Evolutionary conservation across 2,113 vertebrate species (phyloP).

Genomic region (Dasyprocta punctata): DNA sequence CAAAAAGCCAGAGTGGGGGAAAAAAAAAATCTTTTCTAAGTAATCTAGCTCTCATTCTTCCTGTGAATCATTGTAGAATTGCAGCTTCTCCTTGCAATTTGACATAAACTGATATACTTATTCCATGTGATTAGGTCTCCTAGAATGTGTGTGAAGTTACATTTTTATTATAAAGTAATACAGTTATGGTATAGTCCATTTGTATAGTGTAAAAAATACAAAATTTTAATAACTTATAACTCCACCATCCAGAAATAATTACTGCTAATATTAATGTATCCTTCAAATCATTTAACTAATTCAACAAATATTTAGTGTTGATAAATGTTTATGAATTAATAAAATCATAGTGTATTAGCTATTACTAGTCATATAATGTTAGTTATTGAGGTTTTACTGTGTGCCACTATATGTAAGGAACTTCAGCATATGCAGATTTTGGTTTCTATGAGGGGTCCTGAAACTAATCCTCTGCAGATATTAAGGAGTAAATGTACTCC

Average conservation of each 20-base stretch:
- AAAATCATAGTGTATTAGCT: slow-evolving; percentile 6
- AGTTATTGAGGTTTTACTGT: neutral
- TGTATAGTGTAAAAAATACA: neutral
- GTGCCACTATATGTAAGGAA: neutral
- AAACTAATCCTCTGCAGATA: neutral
- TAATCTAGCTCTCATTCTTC: neutral
- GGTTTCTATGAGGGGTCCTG: neutral
- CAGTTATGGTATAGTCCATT: neutral
- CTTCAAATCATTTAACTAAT: slow-evolving; percentile 25
- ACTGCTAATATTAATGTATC: neutral
- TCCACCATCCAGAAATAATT: neutral
- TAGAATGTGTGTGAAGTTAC: neutral
- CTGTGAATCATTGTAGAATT: neutral
- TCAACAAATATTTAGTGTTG: slow-evolving; percentile 5
- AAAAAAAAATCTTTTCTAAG: neutral
- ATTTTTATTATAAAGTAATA: neutral
- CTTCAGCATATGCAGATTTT: neutral
- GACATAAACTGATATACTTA: neutral
- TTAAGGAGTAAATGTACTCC: neutral
- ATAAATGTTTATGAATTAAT: slow-evolving; percentile 11
- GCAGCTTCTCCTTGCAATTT: neutral
- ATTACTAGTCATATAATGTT: slow-evolving; percentile 26
- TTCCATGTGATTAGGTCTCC: neutral
- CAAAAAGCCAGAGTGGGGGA: neutral
- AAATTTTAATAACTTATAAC: neutral